Conservation (phyloP, 2,113 vertebrate species). For the Odocoileus virginianus region DNA sequence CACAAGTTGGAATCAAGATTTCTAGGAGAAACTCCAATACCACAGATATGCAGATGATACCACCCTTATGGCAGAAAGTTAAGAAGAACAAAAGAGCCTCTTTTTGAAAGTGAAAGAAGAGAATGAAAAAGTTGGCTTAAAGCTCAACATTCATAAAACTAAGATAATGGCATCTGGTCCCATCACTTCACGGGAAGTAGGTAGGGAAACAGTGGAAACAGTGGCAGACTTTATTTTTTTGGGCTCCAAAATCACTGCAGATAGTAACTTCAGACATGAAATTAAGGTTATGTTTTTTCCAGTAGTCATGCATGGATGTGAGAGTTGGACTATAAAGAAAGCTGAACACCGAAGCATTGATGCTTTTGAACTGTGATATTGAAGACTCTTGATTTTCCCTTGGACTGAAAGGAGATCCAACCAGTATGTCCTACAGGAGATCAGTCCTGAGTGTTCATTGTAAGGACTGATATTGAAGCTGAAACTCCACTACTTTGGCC, state of each 20-base stretch:
- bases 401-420: background rate
- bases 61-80: background rate
- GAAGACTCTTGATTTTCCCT: background rate
- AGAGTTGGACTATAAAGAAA: background rate
- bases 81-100: background rate
- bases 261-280: background rate
- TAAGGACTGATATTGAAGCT: background rate
- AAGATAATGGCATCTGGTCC: background rate
- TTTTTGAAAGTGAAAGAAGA: background rate
- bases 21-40: background rate
- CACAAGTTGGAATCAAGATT: background rate
- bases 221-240: background rate
- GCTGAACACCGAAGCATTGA: background rate
- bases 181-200: background rate
- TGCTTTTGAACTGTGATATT: background rate
- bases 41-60: background rate
- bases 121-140: background rate
- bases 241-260: background rate
- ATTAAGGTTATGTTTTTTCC: background rate
- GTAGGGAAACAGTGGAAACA: background rate
- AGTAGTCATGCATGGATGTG: background rate
- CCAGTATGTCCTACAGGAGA: background rate
- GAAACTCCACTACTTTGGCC: background rate
- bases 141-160: background rate
- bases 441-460: background rate